These are phyloP conservation scores for Bombycilla garrulus DNA, from an alignment of 2,113 vertebrate species.

Conservation along the genomic window DNA sequence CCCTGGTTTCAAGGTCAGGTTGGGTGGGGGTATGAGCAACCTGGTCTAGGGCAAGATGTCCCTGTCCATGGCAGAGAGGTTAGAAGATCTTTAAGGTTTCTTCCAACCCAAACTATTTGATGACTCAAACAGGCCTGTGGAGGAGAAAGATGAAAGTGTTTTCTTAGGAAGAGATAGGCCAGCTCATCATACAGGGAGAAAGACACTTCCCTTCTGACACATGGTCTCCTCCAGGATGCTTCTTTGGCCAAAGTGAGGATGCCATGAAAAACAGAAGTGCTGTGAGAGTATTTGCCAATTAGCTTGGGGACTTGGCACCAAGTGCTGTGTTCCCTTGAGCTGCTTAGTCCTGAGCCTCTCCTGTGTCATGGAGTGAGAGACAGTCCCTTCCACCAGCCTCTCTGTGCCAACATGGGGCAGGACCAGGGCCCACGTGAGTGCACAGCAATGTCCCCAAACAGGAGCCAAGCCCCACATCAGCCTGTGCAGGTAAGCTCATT, in stretches of 20 bases:
- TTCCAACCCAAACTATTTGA: neutral
- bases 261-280: neutral
- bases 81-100: neutral
- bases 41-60: neutral
- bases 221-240: neutral
- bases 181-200: accelerated
- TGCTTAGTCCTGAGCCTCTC: neutral
- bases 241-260: neutral
- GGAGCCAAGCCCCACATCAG: neutral
- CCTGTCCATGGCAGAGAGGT: neutral
- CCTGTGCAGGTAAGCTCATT: neutral
- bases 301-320: accelerated
- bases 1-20: neutral
- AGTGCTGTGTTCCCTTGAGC: accelerated
- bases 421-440: accelerated
- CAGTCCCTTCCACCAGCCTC: neutral
- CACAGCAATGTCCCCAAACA: neutral
- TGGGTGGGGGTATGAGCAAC: neutral
- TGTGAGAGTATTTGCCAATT: accelerated
- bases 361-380: accelerated
- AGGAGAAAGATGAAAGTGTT: neutral
- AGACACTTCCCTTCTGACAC: neutral
- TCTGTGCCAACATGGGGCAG: neutral
- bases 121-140: neutral
- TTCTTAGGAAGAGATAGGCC: neutral